Evolutionary conservation across 2,888 invertebrate species (phyloP).

Genomic region (Disparrhopalites patrizii): DNA sequence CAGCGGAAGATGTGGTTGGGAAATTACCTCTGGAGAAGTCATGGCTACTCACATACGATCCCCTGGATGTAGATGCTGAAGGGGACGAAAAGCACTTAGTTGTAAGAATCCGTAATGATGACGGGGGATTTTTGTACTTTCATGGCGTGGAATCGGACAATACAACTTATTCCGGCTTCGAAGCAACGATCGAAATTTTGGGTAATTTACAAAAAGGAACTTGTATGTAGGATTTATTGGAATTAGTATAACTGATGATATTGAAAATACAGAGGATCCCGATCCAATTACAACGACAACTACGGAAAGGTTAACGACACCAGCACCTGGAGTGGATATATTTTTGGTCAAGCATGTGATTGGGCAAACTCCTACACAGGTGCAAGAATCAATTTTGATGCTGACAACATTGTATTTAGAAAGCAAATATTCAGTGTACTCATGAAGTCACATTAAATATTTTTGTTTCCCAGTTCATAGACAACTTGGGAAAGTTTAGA

Average conservation of each 20-base stretch:
- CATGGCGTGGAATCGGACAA: not conserved
- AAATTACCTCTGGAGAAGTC: conserved; percentile 18
- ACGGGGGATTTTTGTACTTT: conserved; percentile 18
- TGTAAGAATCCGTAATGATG: not conserved
- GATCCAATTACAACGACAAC: not conserved
- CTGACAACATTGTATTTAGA: not conserved
- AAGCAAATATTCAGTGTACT: not conserved
- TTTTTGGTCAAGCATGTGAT: conserved; percentile 5
- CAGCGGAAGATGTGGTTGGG: conserved; percentile 3
- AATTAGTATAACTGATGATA: not conserved
- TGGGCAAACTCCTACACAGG: conserved; percentile 7
- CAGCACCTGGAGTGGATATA: not conserved
- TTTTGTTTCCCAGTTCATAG: conserved; percentile 2
- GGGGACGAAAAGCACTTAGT: not conserved
- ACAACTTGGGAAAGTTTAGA: not conserved
- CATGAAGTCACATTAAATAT: too few species aligned
- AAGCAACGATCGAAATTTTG: too few species aligned
- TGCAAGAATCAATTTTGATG: not conserved
- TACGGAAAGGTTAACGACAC: conserved; percentile 14
- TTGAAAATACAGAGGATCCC: too few species aligned
- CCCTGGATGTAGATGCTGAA: not conserved
- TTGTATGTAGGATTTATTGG: not conserved
- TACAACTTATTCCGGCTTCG: too few species aligned
- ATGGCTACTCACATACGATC: not conserved
- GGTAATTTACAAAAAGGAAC: too few species aligned